Evolutionary conservation across 1,140 invertebrate genomes (phyloP).

Genomic region (Pogonognathellus flavescens): DNA sequence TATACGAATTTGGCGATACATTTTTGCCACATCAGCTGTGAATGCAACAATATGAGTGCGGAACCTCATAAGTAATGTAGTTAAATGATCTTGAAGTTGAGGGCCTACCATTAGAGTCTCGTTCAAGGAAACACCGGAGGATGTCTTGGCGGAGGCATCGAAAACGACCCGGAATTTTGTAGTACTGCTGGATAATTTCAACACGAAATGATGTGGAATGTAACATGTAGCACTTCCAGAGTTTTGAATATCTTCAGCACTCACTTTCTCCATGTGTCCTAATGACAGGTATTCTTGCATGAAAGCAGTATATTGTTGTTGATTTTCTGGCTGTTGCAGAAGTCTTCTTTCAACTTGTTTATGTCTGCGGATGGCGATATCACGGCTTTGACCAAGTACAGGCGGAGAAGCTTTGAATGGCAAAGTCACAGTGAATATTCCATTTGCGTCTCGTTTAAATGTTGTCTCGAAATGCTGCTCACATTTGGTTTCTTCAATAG

Average conservation of each 20-base stretch:
- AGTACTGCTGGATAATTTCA: conserved; percentile 53
- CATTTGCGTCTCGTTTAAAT: conserved; percentile 54
- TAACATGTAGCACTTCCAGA: conserved; percentile 50
- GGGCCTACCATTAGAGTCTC: background rate
- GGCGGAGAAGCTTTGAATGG: conserved; percentile 64
- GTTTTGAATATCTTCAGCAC: conserved; percentile 45
- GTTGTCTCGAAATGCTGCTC: conserved; percentile 66
- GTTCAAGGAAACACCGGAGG: background rate
- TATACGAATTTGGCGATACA: conserved; percentile 63
- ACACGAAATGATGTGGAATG: conserved; percentile 65
- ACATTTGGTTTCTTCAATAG: conserved; percentile 60
- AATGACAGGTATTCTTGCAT: conserved; percentile 67
- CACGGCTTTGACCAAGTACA: conserved; percentile 57
- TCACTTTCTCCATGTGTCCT: conserved; percentile 66
- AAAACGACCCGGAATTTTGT: conserved; percentile 69
- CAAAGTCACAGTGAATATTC: conserved; percentile 65
- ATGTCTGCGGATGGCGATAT: conserved; percentile 63
- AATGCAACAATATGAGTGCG: background rate
- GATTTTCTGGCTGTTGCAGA: conserved; percentile 51
- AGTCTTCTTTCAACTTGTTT: conserved; percentile 64
- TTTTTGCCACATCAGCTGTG: conserved; percentile 66
- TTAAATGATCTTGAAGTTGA: background rate
- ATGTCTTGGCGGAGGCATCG: conserved; percentile 68
- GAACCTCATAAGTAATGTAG: background rate
- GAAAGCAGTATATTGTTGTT: conserved; percentile 65